phyloP scores from a whole-genome alignment of 2,113 vertebrate species.

The Callorhinus ursinus region DNA sequence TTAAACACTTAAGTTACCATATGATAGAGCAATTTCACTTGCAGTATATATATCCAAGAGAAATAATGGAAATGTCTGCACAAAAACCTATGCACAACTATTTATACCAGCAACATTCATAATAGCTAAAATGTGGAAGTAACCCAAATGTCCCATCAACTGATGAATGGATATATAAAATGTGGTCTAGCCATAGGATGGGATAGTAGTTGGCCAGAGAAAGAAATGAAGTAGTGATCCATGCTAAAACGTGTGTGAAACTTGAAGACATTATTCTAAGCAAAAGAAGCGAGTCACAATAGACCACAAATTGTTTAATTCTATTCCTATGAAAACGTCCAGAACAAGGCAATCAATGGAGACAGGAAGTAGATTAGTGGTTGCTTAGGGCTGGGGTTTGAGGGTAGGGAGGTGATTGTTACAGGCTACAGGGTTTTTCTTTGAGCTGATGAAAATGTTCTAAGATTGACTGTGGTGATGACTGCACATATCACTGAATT shows the following conservation, averaged over 20 bases:
- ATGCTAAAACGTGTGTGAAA: not conserved
- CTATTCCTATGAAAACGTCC: not conserved
- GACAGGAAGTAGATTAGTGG: not conserved
- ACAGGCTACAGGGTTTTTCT: not conserved
- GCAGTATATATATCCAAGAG: not conserved
- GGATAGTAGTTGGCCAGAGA: not conserved
- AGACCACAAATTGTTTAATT: not conserved
- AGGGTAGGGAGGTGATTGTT: not conserved
- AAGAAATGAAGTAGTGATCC: not conserved
- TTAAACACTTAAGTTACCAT: not conserved
- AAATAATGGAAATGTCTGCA: not conserved
- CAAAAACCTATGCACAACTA: not conserved
- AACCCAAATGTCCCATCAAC: not conserved
- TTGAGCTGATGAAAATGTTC: not conserved
- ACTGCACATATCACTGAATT: not conserved
- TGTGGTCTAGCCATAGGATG: not conserved
- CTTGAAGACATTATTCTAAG: not conserved
- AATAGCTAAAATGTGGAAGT: not conserved
- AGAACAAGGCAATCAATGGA: not conserved
- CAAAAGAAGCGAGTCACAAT: slow-evolving; percentile 12
- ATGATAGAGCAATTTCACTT: not conserved
- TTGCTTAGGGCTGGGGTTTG: not conserved
- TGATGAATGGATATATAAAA: not conserved
- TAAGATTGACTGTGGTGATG: not conserved
- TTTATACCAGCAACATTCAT: not conserved